phyloP scores from a whole-genome alignment of 2,113 vertebrate species.

The Montifringilla adamsi region DNA sequence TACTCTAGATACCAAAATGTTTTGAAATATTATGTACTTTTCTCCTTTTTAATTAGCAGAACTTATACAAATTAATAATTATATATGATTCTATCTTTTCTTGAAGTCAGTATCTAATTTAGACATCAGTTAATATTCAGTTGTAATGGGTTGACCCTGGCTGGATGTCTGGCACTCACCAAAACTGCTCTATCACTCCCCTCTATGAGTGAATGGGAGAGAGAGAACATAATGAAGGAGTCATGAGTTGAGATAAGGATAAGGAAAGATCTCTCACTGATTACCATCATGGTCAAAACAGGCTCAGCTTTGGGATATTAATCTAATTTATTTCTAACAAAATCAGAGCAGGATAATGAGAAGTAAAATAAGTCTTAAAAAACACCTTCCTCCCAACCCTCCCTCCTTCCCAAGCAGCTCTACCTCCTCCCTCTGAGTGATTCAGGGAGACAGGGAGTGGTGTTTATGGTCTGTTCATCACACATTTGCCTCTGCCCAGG shows the following conservation, averaged over 20 bases:
- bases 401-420: not conserved
- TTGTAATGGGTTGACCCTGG: not conserved
- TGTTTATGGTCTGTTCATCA: not conserved
- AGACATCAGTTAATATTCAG: not conserved
- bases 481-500: not conserved
- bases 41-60: not conserved
- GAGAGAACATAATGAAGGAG: not conserved
- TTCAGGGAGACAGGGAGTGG: too few species aligned
- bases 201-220: rapidly evolving
- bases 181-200: not conserved
- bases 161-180: not conserved
- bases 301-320: not conserved
- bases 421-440: rapidly evolving
- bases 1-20: not conserved
- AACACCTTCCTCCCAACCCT: not conserved
- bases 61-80: not conserved
- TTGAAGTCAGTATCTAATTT: not conserved
- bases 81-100: not conserved
- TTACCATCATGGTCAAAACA: not conserved
- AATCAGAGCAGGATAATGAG: not conserved
- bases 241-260: rapidly evolving
- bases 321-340: not conserved
- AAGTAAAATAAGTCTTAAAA: not conserved
- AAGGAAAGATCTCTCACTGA: not conserved
- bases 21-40: not conserved